Percentiles rank a stretch among this genome's conserved stretches.
These are phyloP conservation scores for Tautogolabrus adspersus DNA, from an alignment of 2,113 vertebrate species.

Conservation along the genomic window DNA sequence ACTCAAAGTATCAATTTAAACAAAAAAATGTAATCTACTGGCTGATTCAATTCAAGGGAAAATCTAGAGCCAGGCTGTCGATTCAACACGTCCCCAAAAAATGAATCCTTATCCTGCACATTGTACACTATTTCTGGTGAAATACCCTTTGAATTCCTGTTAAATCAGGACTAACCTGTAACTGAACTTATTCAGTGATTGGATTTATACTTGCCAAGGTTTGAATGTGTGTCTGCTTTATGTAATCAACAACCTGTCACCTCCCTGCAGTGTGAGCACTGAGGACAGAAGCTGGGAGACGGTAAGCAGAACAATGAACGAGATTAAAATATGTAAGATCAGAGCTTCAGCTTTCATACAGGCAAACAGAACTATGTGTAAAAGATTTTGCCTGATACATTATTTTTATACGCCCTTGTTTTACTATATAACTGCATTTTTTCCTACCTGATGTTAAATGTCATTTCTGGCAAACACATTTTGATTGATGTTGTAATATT, in stretches of 20 bases:
- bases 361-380: background rate
- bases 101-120: background rate
- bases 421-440: too few relatives aligned
- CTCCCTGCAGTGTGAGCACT: conserved; percentile 34
- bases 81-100: background rate
- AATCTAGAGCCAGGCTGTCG: background rate
- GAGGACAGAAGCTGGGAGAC: conserved; percentile 2
- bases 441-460: too few relatives aligned
- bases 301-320: background rate
- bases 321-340: conserved; percentile 9
- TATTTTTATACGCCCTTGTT: too few relatives aligned
- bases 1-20: background rate
- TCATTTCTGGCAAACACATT: background rate
- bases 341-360: background rate
- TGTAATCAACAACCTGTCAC: conserved; percentile 61
- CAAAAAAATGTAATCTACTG: conserved; percentile 5
- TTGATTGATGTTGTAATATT: background rate
- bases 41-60: background rate
- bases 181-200: conserved; percentile 42
- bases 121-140: conserved; percentile 1
- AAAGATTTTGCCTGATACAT: background rate
- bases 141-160: conserved; percentile 1
- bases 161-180: conserved; percentile 10
- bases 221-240: conserved; percentile 37
- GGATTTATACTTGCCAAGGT: conserved; percentile 52